A percentile compares a stretch with the other conserved stretches of the same genome.
These are phyloP conservation scores for Pachycephus smyrnensis DNA, from an alignment of 2,888 invertebrate genomes.

Conservation along the genomic window DNA sequence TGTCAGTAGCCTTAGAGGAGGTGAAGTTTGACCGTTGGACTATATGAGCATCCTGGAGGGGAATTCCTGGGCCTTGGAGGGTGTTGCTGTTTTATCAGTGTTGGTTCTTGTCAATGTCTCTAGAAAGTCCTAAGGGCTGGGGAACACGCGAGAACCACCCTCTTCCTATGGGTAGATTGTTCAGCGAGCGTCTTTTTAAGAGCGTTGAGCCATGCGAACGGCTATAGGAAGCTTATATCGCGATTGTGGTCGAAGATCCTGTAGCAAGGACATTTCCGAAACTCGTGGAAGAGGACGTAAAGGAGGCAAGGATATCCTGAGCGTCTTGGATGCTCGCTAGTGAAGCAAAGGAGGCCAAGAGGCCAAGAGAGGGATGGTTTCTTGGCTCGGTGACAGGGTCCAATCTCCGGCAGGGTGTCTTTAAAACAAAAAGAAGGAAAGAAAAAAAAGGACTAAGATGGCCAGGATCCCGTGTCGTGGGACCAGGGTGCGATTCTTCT, in stretches of 20 bases:
- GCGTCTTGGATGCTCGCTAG: background rate
- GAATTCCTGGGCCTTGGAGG: background rate
- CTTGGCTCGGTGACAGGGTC: slow-evolving; percentile 54
- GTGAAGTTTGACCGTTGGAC: background rate
- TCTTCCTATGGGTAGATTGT: background rate
- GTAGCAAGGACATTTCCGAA: background rate
- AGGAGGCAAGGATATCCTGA: background rate
- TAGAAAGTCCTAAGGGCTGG: background rate
- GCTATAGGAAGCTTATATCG: background rate
- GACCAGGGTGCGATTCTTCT: slow-evolving; percentile 28
- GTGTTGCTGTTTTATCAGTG: background rate
- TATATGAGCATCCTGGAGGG: background rate
- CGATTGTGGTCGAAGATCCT: background rate
- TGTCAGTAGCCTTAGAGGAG: background rate
- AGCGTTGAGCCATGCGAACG: background rate
- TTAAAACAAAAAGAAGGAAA: slow-evolving; percentile 14
- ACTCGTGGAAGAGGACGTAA: background rate
- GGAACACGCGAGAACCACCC: background rate
- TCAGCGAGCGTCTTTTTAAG: background rate
- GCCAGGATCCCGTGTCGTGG: slow-evolving; percentile 19
- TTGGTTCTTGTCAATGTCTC: background rate
- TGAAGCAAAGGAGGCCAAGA: slow-evolving; percentile 17
- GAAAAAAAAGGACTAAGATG: slow-evolving; percentile 13
- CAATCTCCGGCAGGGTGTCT: slow-evolving; percentile 43
- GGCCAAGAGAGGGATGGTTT: slow-evolving; percentile 44